Conservation (phyloP, 1,140 invertebrate genomes). For the Phthorimaea operculella region DNA sequence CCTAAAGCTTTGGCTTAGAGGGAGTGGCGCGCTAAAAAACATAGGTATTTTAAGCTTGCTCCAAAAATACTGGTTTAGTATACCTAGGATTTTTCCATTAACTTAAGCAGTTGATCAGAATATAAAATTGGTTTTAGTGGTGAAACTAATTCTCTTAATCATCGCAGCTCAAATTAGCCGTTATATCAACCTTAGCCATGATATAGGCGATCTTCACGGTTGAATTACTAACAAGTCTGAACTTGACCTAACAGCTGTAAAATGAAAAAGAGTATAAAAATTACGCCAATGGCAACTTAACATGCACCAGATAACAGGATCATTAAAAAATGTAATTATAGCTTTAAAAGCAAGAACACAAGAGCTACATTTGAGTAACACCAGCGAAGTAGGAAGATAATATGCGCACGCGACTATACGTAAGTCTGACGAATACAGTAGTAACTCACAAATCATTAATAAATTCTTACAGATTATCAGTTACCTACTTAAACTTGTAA, state of each 20-base stretch:
- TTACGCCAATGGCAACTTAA: neutral
- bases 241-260: slow-evolving; percentile 38
- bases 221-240: slow-evolving; percentile 40
- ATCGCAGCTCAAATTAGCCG: neutral
- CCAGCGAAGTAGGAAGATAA: neutral
- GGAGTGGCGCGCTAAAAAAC: neutral
- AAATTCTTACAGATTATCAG: no score
- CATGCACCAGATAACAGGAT: neutral
- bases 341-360: neutral
- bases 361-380: neutral
- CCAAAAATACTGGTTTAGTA: no score
- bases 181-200: slow-evolving; percentile 1
- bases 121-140: no score
- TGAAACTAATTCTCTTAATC: no score
- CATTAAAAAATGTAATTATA: neutral
- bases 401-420: slow-evolving; percentile 14
- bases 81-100: no score
- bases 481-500: no score
- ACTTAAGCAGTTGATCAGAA: no score
- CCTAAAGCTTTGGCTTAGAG: neutral
- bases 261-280: slow-evolving; percentile 18
- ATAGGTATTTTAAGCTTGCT: no score
- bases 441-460: slow-evolving; percentile 18
- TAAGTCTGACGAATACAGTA: neutral
- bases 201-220: slow-evolving; percentile 23